Base-by-base conservation (phyloP, 2,113 vertebrate species). In the Campylorhamphus procurvoides region DNA sequence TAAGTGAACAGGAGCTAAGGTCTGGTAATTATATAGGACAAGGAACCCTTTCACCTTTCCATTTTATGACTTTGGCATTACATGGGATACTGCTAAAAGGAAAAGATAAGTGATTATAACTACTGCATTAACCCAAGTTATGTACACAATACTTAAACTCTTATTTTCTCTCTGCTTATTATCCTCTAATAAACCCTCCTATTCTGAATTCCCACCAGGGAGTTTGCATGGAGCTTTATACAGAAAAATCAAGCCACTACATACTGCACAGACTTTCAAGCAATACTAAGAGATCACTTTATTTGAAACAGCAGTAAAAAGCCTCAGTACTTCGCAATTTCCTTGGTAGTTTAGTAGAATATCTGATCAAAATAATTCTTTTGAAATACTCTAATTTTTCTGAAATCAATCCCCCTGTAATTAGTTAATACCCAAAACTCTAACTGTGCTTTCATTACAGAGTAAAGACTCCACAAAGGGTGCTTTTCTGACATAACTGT, bases 31-130 rank as follows among this genome's bases (percentile, higher is more conserved):
- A 94, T 49, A 68, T 10, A 63, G 56, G 82, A 93, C 86, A 94
- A 86, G 79, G 19, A 90, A 35, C 44, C 44, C 80, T 87, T 90
- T 95, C 75, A 91, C 94, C 80, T 92, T 80, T 81, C 77, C 18
- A 29, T 60, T 94, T 87, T 79, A 87, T 76, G 66, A 28, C 49
- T 90, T 92, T 75, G 72, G 82, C 71, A 77, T 71, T 90, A 52
- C 77, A 84, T 31, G 4, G 47, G 49, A 85, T 80, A 77, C 14
- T 53, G 68, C 62, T 81, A 84, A 93, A 96, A 95, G 75, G 50
- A 91, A 92, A 93, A 77, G 40, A 83, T 64, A 94, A 87, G 69
- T 74, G 29, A 62, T 84, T 91, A 35, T 83, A 96, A 90, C 77
- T 76, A 68, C 52, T 74, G 49, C 80, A 87, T 95, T 92, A 91